These are phyloP conservation scores for Drosophila prostipennis DNA, from an alignment of 2,888 invertebrate species.

Conservation along the genomic window DNA sequence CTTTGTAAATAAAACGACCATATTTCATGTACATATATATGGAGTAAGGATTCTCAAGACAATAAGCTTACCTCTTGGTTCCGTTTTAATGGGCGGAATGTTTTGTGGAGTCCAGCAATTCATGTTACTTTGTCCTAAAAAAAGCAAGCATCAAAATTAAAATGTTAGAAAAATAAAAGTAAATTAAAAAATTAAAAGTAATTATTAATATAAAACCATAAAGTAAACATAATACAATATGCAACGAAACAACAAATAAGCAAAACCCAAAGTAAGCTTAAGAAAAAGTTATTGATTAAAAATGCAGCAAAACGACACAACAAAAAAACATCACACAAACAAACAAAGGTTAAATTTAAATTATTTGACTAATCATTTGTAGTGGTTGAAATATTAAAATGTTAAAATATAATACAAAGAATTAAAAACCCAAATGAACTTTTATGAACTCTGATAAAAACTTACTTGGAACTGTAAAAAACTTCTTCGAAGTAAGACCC, in stretches of 20 bases:
- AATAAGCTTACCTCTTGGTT: slow-evolving; percentile 81
- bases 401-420: neutral
- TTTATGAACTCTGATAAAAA: neutral
- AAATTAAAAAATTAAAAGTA: neutral
- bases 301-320: neutral
- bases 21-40: too few species aligned
- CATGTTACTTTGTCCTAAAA: slow-evolving; percentile 71
- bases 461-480: slow-evolving; percentile 20
- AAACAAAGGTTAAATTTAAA: neutral
- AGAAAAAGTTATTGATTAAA: too few species aligned
- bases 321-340: neutral
- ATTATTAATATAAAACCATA: neutral
- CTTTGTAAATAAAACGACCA: too few species aligned
- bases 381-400: too few species aligned
- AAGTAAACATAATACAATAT: neutral
- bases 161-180: slow-evolving; percentile 1
- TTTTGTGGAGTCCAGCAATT: slow-evolving; percentile 79
- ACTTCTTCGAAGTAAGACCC: neutral
- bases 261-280: neutral
- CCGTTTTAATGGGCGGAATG: slow-evolving; percentile 82
- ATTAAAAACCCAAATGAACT: neutral
- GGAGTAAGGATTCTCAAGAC: too few species aligned
- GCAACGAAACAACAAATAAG: neutral
- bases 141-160: slow-evolving; percentile 31
- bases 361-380: neutral